Base-by-base conservation (phyloP, 2,888 invertebrate species). In the Trachelus stipa region DNA sequence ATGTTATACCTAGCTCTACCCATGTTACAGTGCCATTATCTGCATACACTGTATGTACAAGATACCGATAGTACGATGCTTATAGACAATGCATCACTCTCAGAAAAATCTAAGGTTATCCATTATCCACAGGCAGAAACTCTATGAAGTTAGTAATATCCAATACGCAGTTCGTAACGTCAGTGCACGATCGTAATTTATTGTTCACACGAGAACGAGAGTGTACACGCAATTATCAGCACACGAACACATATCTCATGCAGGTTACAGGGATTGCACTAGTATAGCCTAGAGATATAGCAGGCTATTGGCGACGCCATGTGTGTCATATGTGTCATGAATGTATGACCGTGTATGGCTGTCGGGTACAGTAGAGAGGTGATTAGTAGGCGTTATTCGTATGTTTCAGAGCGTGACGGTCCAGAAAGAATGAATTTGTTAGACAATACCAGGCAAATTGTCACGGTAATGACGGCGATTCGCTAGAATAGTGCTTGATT, bases 401-500 rank as follows among this genome's bases (percentile, higher is more conserved):
- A 76, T 73, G 23, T 37, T 56, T 56, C 56, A 56, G 56, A 56
- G 56, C 56, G 56, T 56, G 56, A 31, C 71, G 30, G 30, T 12
- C 30, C 71, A 37, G 76, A 76, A 79, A 79, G 79, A 74, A 76
- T 76, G 75, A 79, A 79, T 81, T 78, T 77, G 78, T 78, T 78
- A 30, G 79, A 81, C 82, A 82, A 83, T 82, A 77, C 76, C 77
- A 71, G 73, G 73, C 81, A 81, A 83, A 83, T 83, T 81, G 80
- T 81, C 78, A 76, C 40, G 69, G 73, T 81, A 77, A 79, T 80
- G 80, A 80, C 77, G 79, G 76, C 75, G 76, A 33, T 73, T 68
- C 80, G 79, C 31, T 78, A 81, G 80, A 83, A 84, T 83, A 79
- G 81, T 31, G 37, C 81, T 80, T 84, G 84, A 84, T 84, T 83